Evolutionary conservation across 1,140 invertebrate genomes (phyloP).

Genomic region (Drosophila teissieri): DNA sequence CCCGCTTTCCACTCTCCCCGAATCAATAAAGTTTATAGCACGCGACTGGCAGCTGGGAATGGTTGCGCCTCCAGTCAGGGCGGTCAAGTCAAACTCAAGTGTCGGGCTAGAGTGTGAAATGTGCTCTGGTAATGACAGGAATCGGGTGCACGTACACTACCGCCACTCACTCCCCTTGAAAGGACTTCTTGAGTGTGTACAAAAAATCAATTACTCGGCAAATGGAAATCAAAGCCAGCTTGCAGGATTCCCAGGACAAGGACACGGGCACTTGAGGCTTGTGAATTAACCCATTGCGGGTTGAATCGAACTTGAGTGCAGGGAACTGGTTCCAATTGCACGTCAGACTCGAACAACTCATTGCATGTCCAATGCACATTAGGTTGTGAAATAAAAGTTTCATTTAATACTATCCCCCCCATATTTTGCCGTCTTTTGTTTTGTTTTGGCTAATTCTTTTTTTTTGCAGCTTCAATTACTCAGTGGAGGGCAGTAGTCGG

Average conservation of each 20-base stretch:
- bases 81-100: conserved; percentile 75
- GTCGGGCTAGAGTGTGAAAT: conserved; percentile 65
- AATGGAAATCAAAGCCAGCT: conserved; percentile 70
- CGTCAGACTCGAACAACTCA: conserved; percentile 4
- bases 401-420: conserved; percentile 9
- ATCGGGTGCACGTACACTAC: conserved; percentile 20
- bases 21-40: conserved; percentile 81
- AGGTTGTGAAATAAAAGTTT: conserved; percentile 26
- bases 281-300: conserved; percentile 32
- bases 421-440: conserved; percentile 10
- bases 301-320: conserved; percentile 10
- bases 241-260: conserved; percentile 60
- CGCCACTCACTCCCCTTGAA: neutral
- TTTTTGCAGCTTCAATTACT: conserved; percentile 59
- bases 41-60: conserved; percentile 73
- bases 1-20: neutral
- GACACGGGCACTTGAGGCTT: conserved; percentile 57
- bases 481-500: conserved; percentile 7
- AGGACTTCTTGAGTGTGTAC: conserved; percentile 11
- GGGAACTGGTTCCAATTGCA: conserved; percentile 17
- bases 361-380: conserved; percentile 67
- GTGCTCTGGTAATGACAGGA: conserved; percentile 74
- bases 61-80: conserved; percentile 59
- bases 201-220: conserved; percentile 59
- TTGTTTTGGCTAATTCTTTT: conserved; percentile 58